These are phyloP conservation scores for Hippocampus kuda DNA, from an alignment of 2,797 vertebrate species.

Conservation along the genomic window DNA sequence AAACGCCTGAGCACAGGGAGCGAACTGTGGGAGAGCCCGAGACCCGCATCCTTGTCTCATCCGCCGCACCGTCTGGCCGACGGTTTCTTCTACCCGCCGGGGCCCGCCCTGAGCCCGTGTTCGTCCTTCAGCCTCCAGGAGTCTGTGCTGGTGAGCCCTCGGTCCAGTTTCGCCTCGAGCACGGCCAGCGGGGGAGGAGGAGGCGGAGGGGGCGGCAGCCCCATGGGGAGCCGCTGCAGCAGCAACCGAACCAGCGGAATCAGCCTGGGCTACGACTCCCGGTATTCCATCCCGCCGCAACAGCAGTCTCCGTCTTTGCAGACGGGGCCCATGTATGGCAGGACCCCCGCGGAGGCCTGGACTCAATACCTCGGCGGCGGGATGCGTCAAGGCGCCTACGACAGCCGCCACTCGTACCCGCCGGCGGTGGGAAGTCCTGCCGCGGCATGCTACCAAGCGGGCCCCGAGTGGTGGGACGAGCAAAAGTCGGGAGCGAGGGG, in stretches of 20 bases:
- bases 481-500: constrained; percentile 38
- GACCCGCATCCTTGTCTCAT: constrained; percentile 66
- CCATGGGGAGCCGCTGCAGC: constrained; percentile 74
- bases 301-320: constrained; percentile 53
- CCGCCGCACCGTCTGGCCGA: constrained; percentile 60
- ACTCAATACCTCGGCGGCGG: constrained; percentile 62
- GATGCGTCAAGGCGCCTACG: constrained; percentile 51
- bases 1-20: constrained; percentile 68
- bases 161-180: constrained; percentile 82
- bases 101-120: constrained; percentile 68
- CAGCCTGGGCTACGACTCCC: constrained; percentile 79
- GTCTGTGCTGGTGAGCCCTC: constrained; percentile 72
- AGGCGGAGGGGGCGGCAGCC: constrained; percentile 61
- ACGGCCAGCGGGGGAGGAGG: constrained; percentile 74
- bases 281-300: constrained; percentile 62
- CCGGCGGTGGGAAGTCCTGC: constrained; percentile 72
- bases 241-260: constrained; percentile 85
- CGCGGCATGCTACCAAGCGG: constrained; percentile 52
- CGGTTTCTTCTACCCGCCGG: constrained; percentile 59
- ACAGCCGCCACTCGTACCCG: constrained; percentile 78
- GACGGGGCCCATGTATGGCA: constrained; percentile 30
- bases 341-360: constrained; percentile 63
- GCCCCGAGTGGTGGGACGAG: constrained; percentile 68
- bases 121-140: constrained; percentile 77
- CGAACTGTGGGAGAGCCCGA: constrained; percentile 65